phyloP scores from a whole-genome alignment of 1,140 invertebrate genomes.

The Eriosoma lanigerum region DNA sequence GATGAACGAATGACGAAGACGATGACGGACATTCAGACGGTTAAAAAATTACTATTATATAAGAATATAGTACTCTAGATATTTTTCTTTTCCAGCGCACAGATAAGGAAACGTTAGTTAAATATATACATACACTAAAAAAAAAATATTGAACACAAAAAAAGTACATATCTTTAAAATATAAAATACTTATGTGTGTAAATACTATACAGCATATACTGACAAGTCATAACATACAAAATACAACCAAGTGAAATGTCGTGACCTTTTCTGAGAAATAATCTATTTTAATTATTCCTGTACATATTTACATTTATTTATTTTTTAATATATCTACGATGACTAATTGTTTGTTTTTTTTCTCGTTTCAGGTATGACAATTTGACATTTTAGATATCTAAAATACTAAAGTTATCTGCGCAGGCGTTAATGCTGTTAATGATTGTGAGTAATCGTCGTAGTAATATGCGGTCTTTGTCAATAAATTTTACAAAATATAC shows the following conservation, averaged over 20 bases:
- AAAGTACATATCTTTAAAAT: background rate
- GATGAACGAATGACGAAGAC: background rate
- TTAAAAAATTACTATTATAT: constrained; percentile 3
- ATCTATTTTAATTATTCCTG: too few species aligned
- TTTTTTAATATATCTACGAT: background rate
- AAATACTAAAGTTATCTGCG: background rate
- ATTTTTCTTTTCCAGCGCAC: background rate
- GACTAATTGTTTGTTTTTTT: constrained; percentile 5
- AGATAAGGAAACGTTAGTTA: background rate
- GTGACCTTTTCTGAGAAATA: background rate
- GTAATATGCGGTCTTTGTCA: background rate
- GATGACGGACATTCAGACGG: constrained; percentile 15
- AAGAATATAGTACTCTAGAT: background rate
- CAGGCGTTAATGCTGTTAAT: background rate
- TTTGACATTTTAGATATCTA: background rate
- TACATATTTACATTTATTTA: background rate
- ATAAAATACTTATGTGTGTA: background rate
- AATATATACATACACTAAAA: background rate
- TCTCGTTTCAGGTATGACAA: constrained; percentile 30
- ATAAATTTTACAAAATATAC: background rate
- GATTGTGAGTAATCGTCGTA: background rate
- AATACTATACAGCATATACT: background rate
- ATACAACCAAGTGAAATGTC: too few species aligned
- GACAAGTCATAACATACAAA: background rate
- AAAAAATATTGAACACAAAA: background rate